Evolutionary conservation across 2,888 invertebrate genomes (phyloP), one percentile per base, ranked within the genome.

Genomic region (Leptinotarsa tumamoca): DNA sequence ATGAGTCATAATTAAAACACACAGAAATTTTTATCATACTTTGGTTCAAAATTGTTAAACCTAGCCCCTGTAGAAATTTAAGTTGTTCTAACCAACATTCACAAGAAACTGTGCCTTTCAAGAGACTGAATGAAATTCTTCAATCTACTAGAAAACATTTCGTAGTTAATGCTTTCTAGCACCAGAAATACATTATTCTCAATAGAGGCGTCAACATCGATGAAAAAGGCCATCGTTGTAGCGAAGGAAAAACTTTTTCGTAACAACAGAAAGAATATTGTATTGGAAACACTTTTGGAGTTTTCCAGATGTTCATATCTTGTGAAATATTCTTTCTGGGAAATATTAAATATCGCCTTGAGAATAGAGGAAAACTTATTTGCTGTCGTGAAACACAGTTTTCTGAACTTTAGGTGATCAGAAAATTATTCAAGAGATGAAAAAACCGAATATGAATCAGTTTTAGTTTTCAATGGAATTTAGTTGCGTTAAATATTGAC

Each of bases 251-350:
- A 54, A 54, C 18, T 54, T 54, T 54, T 54, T 18, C 18, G 4
- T 54, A 54, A 54, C 54, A 54, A 54, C 54, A 54, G 18, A 54
- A 13, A 54, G 13, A 54, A 54, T 54, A 54, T 54, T 54, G 18
- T 54, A 54, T 54, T 54, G 54, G 18, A 13, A 54, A 54, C 54
- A 54, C 54, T 54, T 54, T 54, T 7, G 54, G n/a, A 54, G 54
- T 54, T 54, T 54, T 54, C 54, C 18, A 54, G 54, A 54, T 54
- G 54, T 54, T 54, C 54, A 18, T 17, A 54, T 54, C 54, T 17
- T 54, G 17, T 54, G n/a, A 54, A 54, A 54, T 54, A 54, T 54
- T 54, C 54, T 54, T 18, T 54, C 54, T 54, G 54, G 18, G 54
- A 18, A 54, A 54, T 54, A 18, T 54, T 54, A 54, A 54, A 54